A percentile compares a stretch with the other conserved stretches of the same genome.
These are phyloP conservation scores for Tiliacea aurago DNA, from an alignment of 2,888 invertebrate genomes.

Conservation along the genomic window DNA sequence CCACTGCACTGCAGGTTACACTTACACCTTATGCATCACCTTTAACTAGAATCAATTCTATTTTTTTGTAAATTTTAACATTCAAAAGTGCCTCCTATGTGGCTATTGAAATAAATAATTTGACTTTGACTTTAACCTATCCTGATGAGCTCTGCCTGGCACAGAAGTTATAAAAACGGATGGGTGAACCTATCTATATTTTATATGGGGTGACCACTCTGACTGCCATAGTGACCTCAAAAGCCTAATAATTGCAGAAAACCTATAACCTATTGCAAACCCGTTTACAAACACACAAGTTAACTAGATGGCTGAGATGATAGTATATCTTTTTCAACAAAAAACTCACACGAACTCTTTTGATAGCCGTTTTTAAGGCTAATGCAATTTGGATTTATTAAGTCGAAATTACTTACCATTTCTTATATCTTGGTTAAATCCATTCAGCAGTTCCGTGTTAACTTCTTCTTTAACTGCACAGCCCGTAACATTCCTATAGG, in stretches of 20 bases:
- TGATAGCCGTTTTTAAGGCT: background rate
- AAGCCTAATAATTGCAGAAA: background rate
- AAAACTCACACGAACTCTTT: too few relatives aligned
- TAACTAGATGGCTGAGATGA: background rate
- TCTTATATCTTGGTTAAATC: conserved; percentile 82
- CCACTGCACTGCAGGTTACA: too few relatives aligned
- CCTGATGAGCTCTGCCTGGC: too few relatives aligned
- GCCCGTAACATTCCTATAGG: conserved; percentile 75
- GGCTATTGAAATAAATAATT: too few relatives aligned
- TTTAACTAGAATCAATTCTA: too few relatives aligned
- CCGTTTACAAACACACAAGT: background rate
- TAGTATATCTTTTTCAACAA: background rate
- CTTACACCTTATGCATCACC: too few relatives aligned
- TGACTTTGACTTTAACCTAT: too few relatives aligned
- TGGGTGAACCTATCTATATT: too few relatives aligned
- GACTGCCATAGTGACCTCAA: background rate
- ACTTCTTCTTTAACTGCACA: conserved; percentile 80
- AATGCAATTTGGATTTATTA: conserved; percentile 1
- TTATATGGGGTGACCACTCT: too few relatives aligned
- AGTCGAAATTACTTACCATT: conserved; percentile 73
- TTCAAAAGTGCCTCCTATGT: too few relatives aligned
- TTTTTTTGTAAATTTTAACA: too few relatives aligned
- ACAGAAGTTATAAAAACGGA: too few relatives aligned
- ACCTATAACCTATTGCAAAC: background rate
- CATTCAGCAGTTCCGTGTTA: conserved; percentile 77